phyloP scores from a whole-genome alignment of 2,888 invertebrate genomes.

The Geotrupes spiniger region DNA sequence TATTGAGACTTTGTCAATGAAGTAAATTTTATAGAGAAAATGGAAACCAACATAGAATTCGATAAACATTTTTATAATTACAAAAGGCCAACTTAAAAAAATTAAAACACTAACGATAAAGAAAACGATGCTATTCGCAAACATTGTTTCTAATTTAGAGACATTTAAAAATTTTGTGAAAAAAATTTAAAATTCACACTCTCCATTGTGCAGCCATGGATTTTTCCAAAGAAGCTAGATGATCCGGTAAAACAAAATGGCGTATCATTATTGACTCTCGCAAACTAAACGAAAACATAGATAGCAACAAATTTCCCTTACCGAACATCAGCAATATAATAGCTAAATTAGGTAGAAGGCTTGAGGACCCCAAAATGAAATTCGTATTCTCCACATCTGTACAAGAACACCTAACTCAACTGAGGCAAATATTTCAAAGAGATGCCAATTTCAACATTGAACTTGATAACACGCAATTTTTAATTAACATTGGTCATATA shows the following conservation, averaged over 20 bases:
- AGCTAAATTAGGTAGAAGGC: slow-evolving; percentile 25
- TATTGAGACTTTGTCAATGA: no score
- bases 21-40: no score
- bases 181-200: not conserved
- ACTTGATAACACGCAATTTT: not conserved
- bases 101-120: slow-evolving; percentile 3
- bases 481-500: slow-evolving; percentile 14
- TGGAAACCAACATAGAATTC: no score
- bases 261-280: slow-evolving; percentile 18
- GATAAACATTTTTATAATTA: no score
- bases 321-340: slow-evolving; percentile 28
- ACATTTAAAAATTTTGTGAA: slow-evolving; percentile 1
- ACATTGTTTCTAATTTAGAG: slow-evolving; percentile 4
- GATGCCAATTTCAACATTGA: not conserved
- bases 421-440: not conserved
- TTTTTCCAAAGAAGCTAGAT: slow-evolving; percentile 23
- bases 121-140: slow-evolving; percentile 7
- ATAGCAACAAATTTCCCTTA: slow-evolving; percentile 25
- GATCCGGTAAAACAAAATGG: slow-evolving; percentile 14
- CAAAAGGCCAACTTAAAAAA: slow-evolving; percentile 5
- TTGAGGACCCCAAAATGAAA: not conserved
- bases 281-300: slow-evolving; percentile 23
- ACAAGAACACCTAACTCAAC: not conserved
- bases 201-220: slow-evolving; percentile 2
- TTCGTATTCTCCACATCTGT: not conserved